Base-by-base conservation (phyloP, 2,797 vertebrate genomes). In the Falco novaeseelandiae region DNA sequence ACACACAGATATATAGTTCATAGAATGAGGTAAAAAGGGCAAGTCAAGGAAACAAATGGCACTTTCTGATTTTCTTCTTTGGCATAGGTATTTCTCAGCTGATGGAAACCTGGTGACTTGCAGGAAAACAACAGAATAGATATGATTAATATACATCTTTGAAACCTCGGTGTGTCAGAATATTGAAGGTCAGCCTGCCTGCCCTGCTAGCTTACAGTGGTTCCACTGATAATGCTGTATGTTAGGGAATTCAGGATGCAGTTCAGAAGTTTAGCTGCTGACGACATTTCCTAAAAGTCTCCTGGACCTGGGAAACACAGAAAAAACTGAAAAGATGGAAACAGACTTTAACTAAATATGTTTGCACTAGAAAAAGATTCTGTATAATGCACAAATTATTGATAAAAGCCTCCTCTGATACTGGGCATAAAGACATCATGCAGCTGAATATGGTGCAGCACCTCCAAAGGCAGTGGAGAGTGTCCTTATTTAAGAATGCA, bases 391-490 rank as follows among this genome's bases (percentile, higher is more conserved):
- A 71, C 46, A 79, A 79, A 71, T 76, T 67, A 92, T 49, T 89
- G 80, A 73, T 34, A 87, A 42, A 92, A 81, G 17, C 49, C 21
- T 92, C 67, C 52, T 51, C 42, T 86, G 78, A 84, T 44, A 49
- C 30, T 8, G n/a, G 9, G 52, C 16, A 81, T 40, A 15, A 67
- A 5, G 22, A 74, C 22, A 71, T 8, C 0, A 0, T 30, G 19
- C 29, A 67, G 40, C 29, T 93, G 52, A 81, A 93, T 59, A 78
- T 6, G 0, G 2, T 32, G n/a, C 81, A 78, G 13, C 2, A 1
- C 22, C 61, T 87, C 48, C 48, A 71, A 82, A 87, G 25, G 30
- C 70, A 71, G 65, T 2, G 13, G 27, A 44, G 42, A 48, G 10
- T 49, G 29, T 32, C 44, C 36, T 40, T n/a, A 55, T 29, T 67